A percentile compares a stretch with the other conserved stretches of the same genome.
Evolutionary conservation across 2,113 vertebrate species (phyloP).

Genomic region (Dicentrarchus labrax): DNA sequence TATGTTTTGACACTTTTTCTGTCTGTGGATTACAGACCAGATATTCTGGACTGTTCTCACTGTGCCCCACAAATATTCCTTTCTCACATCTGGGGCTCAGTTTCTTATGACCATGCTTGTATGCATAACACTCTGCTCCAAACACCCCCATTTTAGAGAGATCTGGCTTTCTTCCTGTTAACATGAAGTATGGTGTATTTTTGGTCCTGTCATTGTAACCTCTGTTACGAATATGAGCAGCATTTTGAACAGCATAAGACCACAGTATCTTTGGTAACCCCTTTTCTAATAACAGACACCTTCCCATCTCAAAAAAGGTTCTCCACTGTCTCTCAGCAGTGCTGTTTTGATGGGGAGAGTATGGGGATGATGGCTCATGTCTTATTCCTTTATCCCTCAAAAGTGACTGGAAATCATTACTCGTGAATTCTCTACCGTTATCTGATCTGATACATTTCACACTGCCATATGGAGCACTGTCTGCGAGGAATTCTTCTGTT

Average conservation of each 20-base stretch:
- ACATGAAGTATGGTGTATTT: not conserved
- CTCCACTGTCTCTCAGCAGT: not conserved
- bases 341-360: not conserved
- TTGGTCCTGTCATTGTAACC: not conserved
- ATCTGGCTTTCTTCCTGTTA: not conserved
- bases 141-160: slow-evolving; percentile 26
- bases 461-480: not conserved
- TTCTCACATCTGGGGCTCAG: slow-evolving; percentile 18
- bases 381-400: not conserved
- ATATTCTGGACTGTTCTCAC: too few species aligned
- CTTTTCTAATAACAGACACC: not conserved
- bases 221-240: not conserved
- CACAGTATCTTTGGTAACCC: not conserved
- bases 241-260: not conserved
- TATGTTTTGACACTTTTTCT: slow-evolving; percentile 32
- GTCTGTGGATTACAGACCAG: not conserved
- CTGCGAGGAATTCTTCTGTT: not conserved
- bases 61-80: too few species aligned
- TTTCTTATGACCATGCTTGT: slow-evolving; percentile 35
- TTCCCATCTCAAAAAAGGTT: not conserved
- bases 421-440: not conserved
- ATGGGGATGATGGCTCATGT: not conserved
- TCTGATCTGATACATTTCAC: not conserved
- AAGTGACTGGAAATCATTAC: not conserved
- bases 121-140: slow-evolving; percentile 36